Base-by-base conservation (phyloP, 2,797 vertebrate genomes). In the Tiaroga cobitis region DNA sequence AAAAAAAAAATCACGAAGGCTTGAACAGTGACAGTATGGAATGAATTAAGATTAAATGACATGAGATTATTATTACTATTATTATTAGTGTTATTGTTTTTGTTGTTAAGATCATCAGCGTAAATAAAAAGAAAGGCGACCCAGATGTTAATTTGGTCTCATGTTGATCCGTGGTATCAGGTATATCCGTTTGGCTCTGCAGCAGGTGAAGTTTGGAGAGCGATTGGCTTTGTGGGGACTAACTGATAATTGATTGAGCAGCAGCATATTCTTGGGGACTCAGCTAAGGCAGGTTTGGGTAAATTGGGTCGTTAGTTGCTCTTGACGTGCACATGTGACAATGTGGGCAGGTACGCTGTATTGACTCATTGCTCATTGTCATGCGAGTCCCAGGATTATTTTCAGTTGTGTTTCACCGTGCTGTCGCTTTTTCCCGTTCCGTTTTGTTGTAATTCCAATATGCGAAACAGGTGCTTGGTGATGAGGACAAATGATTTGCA, bases 291-390 rank as follows among this genome's bases (percentile, higher is more conserved):
- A 54, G 83, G 76, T 85, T 85, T 85, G 83, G 83, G 54, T 85
- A 85, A 85, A 85, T 85, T 85, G 83, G 83, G 83, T 85, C 77
- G 83, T 85, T 85, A 85, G 83, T 85, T 70, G 78, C 69, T 85
- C 77, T 67, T 85, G 84, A 85, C 84, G 84, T 85, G 84, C 84
- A 80, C 54, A 81, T 81, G 81, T 82, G 81, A 74, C 81, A 59
- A 37, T 72, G 77, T 61, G 24, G 34, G 83, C 74, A 77, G 83
- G 74, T 84, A 78, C 11, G 56, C 84, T 8, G 69, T 73, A 85
- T 85, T 54, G 84, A 80, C 77, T 80, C 68, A 54, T 85, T 80
- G 77, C 77, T 85, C 84, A 85, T 85, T 74, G 84, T 85, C 77
- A 80, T 74, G 29, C 21, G 68, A 73, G 68, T 85, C 83, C 77